A percentile compares a stretch with the other conserved stretches of the same genome.
These are phyloP conservation scores for Falco peregrinus DNA, from an alignment of 2,797 vertebrate species.

Conservation along the genomic window DNA sequence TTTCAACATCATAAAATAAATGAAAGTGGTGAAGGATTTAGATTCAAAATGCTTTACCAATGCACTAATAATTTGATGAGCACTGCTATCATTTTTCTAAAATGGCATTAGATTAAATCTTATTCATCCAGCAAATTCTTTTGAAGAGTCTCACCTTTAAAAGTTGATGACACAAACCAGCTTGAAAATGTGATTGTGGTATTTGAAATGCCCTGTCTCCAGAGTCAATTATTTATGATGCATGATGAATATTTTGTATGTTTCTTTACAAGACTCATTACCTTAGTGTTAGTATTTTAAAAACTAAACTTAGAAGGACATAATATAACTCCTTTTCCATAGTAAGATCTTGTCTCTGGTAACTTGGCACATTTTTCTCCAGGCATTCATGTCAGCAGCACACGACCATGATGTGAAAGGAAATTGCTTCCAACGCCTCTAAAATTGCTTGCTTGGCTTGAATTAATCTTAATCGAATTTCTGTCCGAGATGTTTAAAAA, in stretches of 20 bases:
- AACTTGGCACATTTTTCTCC: slow-evolving; percentile 57
- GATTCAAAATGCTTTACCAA: slow-evolving; percentile 69
- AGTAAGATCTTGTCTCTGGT: slow-evolving; percentile 31
- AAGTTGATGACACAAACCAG: slow-evolving; percentile 55
- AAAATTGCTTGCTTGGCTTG: slow-evolving; percentile 77
- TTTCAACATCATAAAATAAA: slow-evolving; percentile 78
- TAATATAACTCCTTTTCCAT: neutral
- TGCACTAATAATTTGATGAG: slow-evolving; percentile 75
- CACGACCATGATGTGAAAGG: slow-evolving; percentile 69
- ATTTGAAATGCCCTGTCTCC: slow-evolving; percentile 64
- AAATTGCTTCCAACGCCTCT: slow-evolving; percentile 75
- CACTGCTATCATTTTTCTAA: slow-evolving; percentile 69
- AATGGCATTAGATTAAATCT: slow-evolving; percentile 75
- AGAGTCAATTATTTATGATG: slow-evolving; percentile 46
- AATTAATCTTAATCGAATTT: slow-evolving; percentile 83
- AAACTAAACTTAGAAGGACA: neutral
- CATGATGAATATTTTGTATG: slow-evolving; percentile 34
- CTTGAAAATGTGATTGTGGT: slow-evolving; percentile 61
- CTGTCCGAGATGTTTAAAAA: slow-evolving; percentile 79
- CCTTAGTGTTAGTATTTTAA: neutral
- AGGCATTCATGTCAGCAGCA: slow-evolving; percentile 58
- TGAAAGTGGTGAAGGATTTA: slow-evolving; percentile 68
- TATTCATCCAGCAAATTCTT: slow-evolving; percentile 65
- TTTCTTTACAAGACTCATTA: neutral
- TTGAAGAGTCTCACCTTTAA: slow-evolving; percentile 64